These are phyloP conservation scores for Cheilosia urbana DNA, from an alignment of 2,888 invertebrate genomes.

Conservation along the genomic window DNA sequence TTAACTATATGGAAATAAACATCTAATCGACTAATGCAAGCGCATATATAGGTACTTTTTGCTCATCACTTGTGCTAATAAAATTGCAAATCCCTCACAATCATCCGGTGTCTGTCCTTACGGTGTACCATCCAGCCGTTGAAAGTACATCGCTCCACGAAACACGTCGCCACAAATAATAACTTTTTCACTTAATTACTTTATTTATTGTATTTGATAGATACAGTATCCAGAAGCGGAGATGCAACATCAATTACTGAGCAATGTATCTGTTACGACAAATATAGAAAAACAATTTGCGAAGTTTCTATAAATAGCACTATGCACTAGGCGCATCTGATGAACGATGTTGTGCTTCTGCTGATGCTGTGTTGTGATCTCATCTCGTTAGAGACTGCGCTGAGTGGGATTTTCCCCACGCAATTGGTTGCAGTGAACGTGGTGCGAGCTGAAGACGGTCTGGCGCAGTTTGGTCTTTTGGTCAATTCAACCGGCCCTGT, in stretches of 20 bases:
- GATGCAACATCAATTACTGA: slow-evolving; percentile 11
- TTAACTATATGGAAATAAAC: slow-evolving; percentile 38
- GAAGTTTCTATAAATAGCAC: slow-evolving; percentile 11
- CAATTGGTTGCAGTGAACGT: slow-evolving; percentile 8
- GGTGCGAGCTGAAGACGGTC: background rate
- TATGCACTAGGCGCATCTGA: background rate
- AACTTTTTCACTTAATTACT: slow-evolving; percentile 38
- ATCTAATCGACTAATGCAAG: slow-evolving; percentile 22
- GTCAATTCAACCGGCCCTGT: background rate
- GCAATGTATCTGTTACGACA: slow-evolving; percentile 2
- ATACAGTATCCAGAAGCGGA: slow-evolving; percentile 19
- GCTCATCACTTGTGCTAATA: slow-evolving; percentile 33
- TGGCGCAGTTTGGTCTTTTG: background rate
- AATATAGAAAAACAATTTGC: slow-evolving; percentile 3
- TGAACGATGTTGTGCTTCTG: background rate
- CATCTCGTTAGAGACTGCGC: slow-evolving; percentile 11
- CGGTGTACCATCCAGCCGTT: background rate
- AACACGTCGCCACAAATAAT: slow-evolving; percentile 45
- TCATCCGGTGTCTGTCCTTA: slow-evolving; percentile 1
- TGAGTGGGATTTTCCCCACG: slow-evolving; percentile 12
- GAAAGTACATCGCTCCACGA: background rate
- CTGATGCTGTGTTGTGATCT: slow-evolving; percentile 5
- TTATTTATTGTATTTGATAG: slow-evolving; percentile 22
- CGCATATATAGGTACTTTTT: slow-evolving; percentile 4
- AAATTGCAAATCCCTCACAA: slow-evolving; percentile 45